These are phyloP conservation scores for Colistium nudipinnis DNA, from an alignment of 2,113 vertebrate species.

Conservation along the genomic window DNA sequence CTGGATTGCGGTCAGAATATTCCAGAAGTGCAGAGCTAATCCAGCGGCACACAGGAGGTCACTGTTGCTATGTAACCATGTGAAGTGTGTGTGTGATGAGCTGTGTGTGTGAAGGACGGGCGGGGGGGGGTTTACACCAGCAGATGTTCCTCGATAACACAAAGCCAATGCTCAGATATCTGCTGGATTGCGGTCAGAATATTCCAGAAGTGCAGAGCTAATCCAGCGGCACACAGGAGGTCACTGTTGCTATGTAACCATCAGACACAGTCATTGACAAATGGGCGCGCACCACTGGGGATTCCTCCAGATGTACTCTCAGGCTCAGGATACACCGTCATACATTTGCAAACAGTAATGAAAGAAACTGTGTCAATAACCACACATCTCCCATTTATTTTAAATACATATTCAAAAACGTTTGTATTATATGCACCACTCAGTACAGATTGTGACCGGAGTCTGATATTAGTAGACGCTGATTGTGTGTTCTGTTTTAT, in stretches of 20 bases:
- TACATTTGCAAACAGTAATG: too few relatives aligned
- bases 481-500: background rate
- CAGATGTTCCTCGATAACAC: slow-evolving; percentile 56
- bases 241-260: background rate
- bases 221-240: slow-evolving; percentile 27
- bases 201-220: slow-evolving; percentile 36
- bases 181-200: slow-evolving; percentile 29
- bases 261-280: background rate
- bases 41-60: background rate
- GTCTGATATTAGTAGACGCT: background rate
- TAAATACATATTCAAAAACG: background rate
- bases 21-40: slow-evolving; percentile 46
- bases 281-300: background rate
- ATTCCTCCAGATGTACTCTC: slow-evolving; percentile 10
- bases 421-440: background rate
- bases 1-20: slow-evolving; percentile 32
- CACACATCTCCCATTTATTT: background rate
- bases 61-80: too few relatives aligned
- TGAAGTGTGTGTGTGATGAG: background rate
- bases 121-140: background rate
- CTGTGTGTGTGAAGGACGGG: too few relatives aligned
- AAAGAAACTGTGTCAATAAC: too few relatives aligned
- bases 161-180: slow-evolving; percentile 39
- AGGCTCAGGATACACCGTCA: background rate
- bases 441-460: background rate